Conservation (phyloP, 2,113 vertebrate species). For the Osmerus eperlanus region DNA sequence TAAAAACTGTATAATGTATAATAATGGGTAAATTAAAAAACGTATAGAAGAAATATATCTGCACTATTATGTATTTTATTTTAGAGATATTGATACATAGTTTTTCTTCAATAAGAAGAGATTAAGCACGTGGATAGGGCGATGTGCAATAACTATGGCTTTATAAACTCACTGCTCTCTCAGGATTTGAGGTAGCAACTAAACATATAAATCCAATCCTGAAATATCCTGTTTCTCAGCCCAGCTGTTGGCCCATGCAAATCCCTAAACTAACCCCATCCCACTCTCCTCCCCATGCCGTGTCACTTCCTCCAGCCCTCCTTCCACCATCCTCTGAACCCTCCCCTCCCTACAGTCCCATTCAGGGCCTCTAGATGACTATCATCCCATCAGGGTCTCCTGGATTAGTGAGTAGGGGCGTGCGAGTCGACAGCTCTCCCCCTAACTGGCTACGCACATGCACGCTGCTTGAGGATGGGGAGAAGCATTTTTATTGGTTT, state of each 20-base stretch:
- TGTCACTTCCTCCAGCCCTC: constrained; percentile 61
- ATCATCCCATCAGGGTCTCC: constrained; percentile 32
- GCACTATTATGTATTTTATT: neutral
- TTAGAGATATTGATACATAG: neutral
- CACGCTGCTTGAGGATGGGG: neutral
- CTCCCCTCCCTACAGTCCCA: constrained; percentile 22
- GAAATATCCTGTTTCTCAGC: constrained; percentile 73
- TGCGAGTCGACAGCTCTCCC: constrained; percentile 33
- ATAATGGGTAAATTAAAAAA: neutral
- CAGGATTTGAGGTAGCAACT: constrained; percentile 71
- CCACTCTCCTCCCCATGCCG: constrained; percentile 56
- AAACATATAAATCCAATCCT: constrained; percentile 72
- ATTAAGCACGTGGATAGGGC: constrained; percentile 51
- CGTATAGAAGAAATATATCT: neutral
- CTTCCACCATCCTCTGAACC: constrained; percentile 38
- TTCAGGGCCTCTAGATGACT: constrained; percentile 38
- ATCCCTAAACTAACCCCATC: constrained; percentile 68
- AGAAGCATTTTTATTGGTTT: neutral
- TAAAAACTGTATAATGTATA: neutral
- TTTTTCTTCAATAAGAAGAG: constrained; percentile 10
- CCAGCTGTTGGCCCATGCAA: constrained; percentile 72
- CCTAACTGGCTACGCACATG: too few relatives aligned
- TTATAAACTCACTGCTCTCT: constrained; percentile 53
- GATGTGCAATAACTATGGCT: constrained; percentile 46
- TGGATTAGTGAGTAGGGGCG: constrained; percentile 51